These are phyloP conservation scores for Actenoides hombroni DNA, from an alignment of 2,113 vertebrate species.

Conservation along the genomic window DNA sequence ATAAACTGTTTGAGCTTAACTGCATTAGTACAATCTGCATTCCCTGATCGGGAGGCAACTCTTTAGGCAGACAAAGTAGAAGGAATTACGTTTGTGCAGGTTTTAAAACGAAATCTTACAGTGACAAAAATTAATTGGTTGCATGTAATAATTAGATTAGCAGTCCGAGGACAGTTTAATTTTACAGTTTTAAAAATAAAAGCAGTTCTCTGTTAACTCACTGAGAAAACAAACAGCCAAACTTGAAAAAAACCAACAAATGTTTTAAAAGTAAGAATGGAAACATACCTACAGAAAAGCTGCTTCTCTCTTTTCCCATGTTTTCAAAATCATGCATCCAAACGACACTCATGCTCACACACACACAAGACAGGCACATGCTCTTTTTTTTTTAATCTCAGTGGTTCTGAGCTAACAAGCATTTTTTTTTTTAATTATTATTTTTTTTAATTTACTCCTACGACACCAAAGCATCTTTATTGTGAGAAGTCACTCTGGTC, in stretches of 20 bases:
- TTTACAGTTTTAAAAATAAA: slow-evolving; percentile 12
- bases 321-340: not conserved
- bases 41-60: not conserved
- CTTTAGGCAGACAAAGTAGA: not conserved
- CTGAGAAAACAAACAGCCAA: not conserved
- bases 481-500: slow-evolving; percentile 68
- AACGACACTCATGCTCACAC: not conserved
- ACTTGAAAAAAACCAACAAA: not conserved
- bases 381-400: not conserved
- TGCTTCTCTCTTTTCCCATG: not conserved
- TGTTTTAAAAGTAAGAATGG: not conserved
- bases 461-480: slow-evolving; percentile 39
- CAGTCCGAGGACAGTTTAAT: not conserved
- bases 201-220: not conserved
- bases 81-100: not conserved
- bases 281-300: slow-evolving; percentile 17
- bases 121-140: slow-evolving; percentile 27
- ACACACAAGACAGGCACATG: not conserved
- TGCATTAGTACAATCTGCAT: not conserved
- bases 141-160: not conserved
- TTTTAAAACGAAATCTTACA: slow-evolving; percentile 12
- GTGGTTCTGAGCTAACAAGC: slow-evolving; percentile 1
- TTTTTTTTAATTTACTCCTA: slow-evolving; percentile 29
- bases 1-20: not conserved
- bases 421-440: not conserved